phyloP scores from a whole-genome alignment of 2,113 vertebrate species.

The Aegotheles bennettii region DNA sequence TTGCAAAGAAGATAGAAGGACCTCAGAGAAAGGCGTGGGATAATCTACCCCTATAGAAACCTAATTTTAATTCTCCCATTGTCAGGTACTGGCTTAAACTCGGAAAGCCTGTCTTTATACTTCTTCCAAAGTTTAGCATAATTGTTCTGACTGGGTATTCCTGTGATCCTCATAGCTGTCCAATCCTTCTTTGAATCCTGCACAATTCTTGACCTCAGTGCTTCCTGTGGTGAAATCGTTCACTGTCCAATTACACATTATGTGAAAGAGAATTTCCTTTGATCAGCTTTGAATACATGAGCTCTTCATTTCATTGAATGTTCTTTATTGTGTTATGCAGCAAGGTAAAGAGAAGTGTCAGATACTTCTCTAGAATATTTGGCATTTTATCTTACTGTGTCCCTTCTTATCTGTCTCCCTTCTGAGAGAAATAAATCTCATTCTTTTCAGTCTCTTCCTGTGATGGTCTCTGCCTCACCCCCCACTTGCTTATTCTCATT shows the following conservation, averaged over 20 bases:
- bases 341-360: not conserved
- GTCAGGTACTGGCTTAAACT: not conserved
- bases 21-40: not conserved
- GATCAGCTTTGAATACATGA: constrained; percentile 13
- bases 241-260: constrained; percentile 4
- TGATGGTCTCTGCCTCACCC: not conserved
- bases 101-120: not conserved
- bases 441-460: not conserved
- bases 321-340: constrained; percentile 2
- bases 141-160: constrained; percentile 17
- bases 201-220: constrained; percentile 19
- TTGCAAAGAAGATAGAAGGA: not conserved
- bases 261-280: constrained; percentile 33
- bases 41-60: not conserved
- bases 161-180: not conserved
- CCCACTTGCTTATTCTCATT: not conserved
- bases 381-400: not conserved
- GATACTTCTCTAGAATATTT: not conserved
- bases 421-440: constrained; percentile 7
- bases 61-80: not conserved
- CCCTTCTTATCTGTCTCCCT: not conserved
- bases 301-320: not conserved
- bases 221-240: constrained; percentile 17
- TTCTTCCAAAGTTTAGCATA: constrained; percentile 20
- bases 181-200: constrained; percentile 28